phyloP scores from a whole-genome alignment of 2,797 vertebrate genomes.

The Scolopax rusticola region DNA sequence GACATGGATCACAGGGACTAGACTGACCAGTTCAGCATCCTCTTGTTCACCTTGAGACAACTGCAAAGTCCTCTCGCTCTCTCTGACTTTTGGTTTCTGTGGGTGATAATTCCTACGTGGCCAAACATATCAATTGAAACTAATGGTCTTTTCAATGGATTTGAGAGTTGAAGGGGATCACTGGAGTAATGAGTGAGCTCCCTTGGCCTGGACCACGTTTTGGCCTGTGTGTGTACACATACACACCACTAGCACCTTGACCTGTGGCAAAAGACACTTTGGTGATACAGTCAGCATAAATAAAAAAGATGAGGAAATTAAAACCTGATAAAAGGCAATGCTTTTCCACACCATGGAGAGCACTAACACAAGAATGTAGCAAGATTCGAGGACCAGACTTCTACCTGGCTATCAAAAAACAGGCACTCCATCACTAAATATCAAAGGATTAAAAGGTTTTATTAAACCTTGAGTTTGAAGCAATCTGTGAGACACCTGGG shows the following conservation, averaged over 20 bases:
- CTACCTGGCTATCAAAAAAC: neutral
- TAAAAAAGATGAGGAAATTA: neutral
- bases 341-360: neutral
- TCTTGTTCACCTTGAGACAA: neutral
- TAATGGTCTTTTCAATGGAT: neutral
- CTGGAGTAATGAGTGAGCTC: neutral
- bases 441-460: neutral
- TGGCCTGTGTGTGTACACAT: accelerated
- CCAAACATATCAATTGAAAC: neutral
- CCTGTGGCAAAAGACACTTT: neutral
- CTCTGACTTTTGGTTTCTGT: neutral
- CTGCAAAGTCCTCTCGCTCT: neutral
- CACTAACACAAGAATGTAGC: neutral
- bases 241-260: neutral
- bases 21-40: neutral
- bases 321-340: neutral
- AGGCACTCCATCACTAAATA: neutral
- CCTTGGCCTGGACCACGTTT: neutral
- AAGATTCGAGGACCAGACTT: neutral
- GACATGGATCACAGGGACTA: neutral
- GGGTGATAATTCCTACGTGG: neutral
- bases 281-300: neutral
- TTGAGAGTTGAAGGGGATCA: neutral
- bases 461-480: neutral
- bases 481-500: neutral